Evolutionary conservation across 2,888 invertebrate species (phyloP), one percentile per base, ranked within the genome.

Genomic region (Eueremaeus valkanovi): DNA sequence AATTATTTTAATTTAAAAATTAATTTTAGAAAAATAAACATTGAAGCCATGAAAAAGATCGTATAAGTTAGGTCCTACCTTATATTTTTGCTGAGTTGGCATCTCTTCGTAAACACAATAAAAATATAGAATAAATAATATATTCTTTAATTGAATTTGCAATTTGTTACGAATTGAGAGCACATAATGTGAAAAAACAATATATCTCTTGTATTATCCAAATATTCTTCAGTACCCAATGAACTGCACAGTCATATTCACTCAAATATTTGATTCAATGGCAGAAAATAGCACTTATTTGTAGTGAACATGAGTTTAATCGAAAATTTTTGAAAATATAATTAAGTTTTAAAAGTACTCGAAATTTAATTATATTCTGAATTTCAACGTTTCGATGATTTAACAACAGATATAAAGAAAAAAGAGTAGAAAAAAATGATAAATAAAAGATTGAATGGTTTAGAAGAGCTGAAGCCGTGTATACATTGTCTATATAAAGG

Each of bases 11-110:
- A 36, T 36, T 36, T 11, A 36, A 5, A 36, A 36, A 8, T 11
- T 8, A 36, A 8, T 36, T 11, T 8, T 36, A 36, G 36, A 8
- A 8, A 8, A 8, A 11, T 11, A 36, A 36, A 36, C 36, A 36
- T 8, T 36, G n/a, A n/a, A n/a, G n/a, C n/a, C n/a, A n/a, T 36
- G 36, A 36, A 36, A 3, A 45, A 45, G 18, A 45, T 16, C 18
- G 55, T 9, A 16, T 24, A n/a, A n/a, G n/a, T n/a, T n/a, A n/a
- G n/a, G n/a, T 27, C 31, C 31, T 66, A 66, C 66, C 66, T 66
- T 66, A 33, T 66, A 66, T 33, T 66, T 66, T 11, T 66, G 66
- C 31, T 66, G 66, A 11, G 63, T 63, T 18, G 66, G 66, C 66
- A 66, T 66, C 40, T 9, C 31, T 63, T 5, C 21, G 5, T 16